Conservation (phyloP, 2,888 invertebrate species). For the Corbicula japonica region DNA sequence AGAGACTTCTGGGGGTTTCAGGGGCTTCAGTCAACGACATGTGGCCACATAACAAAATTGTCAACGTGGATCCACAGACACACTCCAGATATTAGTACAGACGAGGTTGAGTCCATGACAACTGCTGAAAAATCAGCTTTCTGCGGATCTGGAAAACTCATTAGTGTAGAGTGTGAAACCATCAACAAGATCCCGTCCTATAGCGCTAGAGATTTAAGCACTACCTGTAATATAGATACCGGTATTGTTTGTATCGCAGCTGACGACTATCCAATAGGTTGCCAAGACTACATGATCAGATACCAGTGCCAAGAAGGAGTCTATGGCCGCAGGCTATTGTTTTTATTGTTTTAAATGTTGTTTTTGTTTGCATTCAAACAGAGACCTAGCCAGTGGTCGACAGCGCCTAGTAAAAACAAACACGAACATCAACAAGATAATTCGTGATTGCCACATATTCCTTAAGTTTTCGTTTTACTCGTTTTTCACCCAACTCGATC, state of each 20-base stretch:
- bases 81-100: constrained; percentile 69
- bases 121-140: constrained; percentile 68
- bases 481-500: too few relatives aligned
- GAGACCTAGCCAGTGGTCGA: too few relatives aligned
- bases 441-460: too few relatives aligned
- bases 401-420: too few relatives aligned
- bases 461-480: too few relatives aligned
- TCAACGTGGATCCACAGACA: constrained; percentile 77
- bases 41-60: constrained; percentile 64
- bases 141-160: constrained; percentile 78
- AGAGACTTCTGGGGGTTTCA: too few relatives aligned
- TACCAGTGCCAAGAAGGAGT: constrained; percentile 75
- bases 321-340: too few relatives aligned
- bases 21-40: constrained; percentile 32
- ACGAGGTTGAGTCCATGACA: constrained; percentile 72
- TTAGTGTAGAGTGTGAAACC: constrained; percentile 80
- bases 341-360: too few relatives aligned
- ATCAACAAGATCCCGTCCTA: constrained; percentile 69
- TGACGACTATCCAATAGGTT: constrained; percentile 71
- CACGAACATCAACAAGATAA: too few relatives aligned
- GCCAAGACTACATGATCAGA: constrained; percentile 83
- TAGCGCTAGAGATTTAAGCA: constrained; percentile 74
- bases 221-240: constrained; percentile 88
- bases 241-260: constrained; percentile 90
- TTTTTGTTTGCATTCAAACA: too few relatives aligned